Evolutionary conservation across 64 coral and sea anemone genomes (phyloP).

Genomic region (Trachythela sp.): DNA sequence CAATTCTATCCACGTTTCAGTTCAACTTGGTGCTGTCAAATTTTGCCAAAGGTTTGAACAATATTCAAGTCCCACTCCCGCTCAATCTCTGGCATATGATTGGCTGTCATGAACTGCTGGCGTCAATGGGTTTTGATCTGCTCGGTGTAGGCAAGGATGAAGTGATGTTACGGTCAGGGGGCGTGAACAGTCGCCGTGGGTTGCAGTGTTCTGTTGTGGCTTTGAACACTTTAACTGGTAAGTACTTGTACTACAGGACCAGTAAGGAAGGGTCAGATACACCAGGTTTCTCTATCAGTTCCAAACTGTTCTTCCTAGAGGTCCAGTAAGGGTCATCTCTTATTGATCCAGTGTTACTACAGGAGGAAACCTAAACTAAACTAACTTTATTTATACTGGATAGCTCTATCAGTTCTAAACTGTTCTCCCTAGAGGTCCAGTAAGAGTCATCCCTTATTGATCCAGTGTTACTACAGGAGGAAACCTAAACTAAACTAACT

Average conservation of each 20-base stretch:
- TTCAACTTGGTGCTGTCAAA: conserved; percentile 80
- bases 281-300: no score
- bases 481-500: no score
- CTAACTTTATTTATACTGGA: no score
- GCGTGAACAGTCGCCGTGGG: conserved; percentile 78
- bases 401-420: no score
- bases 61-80: conserved; percentile 83
- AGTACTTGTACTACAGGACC: neutral
- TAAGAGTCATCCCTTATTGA: no score
- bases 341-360: no score
- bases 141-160: conserved; percentile 98
- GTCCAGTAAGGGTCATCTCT: no score
- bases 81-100: conserved; percentile 78
- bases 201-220: conserved; percentile 89
- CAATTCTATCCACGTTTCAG: conserved; percentile 41
- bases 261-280: no score
- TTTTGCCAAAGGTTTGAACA: conserved; percentile 80
- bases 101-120: conserved; percentile 89
- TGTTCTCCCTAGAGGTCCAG: no score
- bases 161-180: conserved; percentile 90
- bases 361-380: no score
- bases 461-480: no score
- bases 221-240: conserved; percentile 73
- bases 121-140: conserved; percentile 92
- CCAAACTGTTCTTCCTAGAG: no score